Conservation (phyloP, 1,140 invertebrate genomes). For the Dreissena rostriformis region DNA sequence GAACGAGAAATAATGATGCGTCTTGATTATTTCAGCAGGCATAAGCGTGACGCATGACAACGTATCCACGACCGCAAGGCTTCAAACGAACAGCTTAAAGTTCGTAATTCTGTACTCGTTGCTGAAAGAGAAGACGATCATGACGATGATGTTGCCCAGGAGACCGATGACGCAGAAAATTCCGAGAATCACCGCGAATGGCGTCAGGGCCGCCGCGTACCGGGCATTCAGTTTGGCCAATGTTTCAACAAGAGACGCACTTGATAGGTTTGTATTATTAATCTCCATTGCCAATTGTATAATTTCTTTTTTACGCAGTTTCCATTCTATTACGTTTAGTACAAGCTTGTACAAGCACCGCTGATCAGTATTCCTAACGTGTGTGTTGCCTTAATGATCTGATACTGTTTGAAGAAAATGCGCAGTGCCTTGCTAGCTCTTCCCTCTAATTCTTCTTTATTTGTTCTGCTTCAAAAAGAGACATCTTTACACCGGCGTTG, state of each 20-base stretch:
- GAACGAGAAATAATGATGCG: background rate
- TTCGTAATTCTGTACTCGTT: background rate
- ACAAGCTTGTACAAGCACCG: too few species aligned
- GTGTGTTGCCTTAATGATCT: too few species aligned
- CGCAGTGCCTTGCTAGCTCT: too few species aligned
- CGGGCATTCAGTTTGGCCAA: background rate
- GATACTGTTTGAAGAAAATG: too few species aligned
- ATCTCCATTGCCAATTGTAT: too few species aligned
- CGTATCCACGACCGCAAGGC: background rate
- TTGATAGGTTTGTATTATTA: too few species aligned
- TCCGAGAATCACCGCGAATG: background rate
- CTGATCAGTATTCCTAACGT: too few species aligned
- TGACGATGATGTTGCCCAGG: slow-evolving; percentile 1
- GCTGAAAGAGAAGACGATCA: slow-evolving; percentile 5
- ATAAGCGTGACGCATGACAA: background rate
- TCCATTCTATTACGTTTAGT: too few species aligned
- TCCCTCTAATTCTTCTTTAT: too few species aligned
- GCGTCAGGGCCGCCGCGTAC: slow-evolving; percentile 7
- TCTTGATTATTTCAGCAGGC: background rate
- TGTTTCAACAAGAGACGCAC: slow-evolving; percentile 3
- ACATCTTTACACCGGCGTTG: too few species aligned
- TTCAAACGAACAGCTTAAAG: slow-evolving; percentile 19
- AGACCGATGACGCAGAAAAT: background rate
- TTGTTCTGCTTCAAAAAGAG: too few species aligned
- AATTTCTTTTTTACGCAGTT: too few species aligned